phyloP scores from a whole-genome alignment of 2,888 invertebrate species.

The Agrilus mali region DNA sequence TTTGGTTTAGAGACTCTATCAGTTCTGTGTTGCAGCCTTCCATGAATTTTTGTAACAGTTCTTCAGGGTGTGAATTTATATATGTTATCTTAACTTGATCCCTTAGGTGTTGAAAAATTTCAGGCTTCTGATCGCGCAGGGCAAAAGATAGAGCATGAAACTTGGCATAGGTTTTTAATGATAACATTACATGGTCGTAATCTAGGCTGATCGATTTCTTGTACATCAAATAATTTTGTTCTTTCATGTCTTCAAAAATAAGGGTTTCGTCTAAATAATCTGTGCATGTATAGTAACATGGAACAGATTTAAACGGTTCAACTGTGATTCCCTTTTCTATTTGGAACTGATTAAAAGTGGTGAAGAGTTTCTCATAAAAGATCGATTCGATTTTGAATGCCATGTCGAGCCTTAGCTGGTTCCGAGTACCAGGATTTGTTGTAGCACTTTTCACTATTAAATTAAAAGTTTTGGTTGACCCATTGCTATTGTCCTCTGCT shows the following conservation, averaged over 20 bases:
- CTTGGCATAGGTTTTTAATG: constrained; percentile 3
- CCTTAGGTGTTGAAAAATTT: not conserved
- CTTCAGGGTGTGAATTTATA: no score
- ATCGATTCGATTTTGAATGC: constrained; percentile 5
- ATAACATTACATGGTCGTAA: not conserved
- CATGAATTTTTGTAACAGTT: no score
- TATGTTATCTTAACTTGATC: not conserved
- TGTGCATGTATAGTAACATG: constrained; percentile 16
- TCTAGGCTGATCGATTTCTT: not conserved
- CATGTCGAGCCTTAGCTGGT: not conserved
- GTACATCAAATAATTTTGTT: not conserved
- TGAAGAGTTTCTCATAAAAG: constrained; percentile 3
- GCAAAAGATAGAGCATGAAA: constrained; percentile 8
- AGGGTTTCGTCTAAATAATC: constrained; percentile 1
- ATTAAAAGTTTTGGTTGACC: constrained; percentile 9
- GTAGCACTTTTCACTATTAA: constrained; percentile 8
- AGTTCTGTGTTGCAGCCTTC: no score
- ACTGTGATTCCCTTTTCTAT: constrained; percentile 6
- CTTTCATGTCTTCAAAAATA: constrained; percentile 4
- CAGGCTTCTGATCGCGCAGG: constrained; percentile 4
- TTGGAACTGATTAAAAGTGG: constrained; percentile 1
- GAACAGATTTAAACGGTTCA: constrained; percentile 12
- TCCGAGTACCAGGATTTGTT: constrained; percentile 7
- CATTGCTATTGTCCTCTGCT: constrained; percentile 13
- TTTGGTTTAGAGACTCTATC: no score